Evolutionary conservation across 2,113 vertebrate species (phyloP), one percentile per base, ranked within the genome.

Genomic region (Pluvialis apricaria): DNA sequence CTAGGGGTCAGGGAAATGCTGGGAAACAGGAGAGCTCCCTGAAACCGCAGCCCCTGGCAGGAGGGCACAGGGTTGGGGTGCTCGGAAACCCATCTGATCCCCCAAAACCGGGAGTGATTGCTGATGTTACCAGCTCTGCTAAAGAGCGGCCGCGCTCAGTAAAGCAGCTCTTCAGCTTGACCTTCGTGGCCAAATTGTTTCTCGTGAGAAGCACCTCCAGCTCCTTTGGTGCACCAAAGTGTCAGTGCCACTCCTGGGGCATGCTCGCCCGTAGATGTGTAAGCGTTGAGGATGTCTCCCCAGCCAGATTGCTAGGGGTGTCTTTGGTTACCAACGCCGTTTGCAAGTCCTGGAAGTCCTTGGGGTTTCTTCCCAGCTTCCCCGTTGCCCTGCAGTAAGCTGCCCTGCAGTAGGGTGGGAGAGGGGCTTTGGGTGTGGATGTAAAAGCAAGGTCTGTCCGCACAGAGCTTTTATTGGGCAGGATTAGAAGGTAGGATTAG

Each of bases 1-100:
- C 97, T 95, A 97, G 97, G 80, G 94, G 97, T 97, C 97, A 97
- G 95, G 91, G 49, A 92, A 93, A 92, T 4, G 77, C 95, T 95
- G 90, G 47, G 58, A 71, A 96, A 92, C 0, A 2, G 24, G 45
- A 68, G 34, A 40, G 49, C 25, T 49, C 45, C 42, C 15, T 34
- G 42, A 34, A 76, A 71, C 11, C 0, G 0, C 69, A 32, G 44
- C 19, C 12, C 28, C 29, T 44, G 47, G 25, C 29, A 5, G 66
- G 57, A 72, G 36, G 22, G 38, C 18, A 1, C 8, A 16, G n/a
- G 13, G 11, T 6, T 62, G n/a, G 38, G 19, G 52, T n/a, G 60
- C 17, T 49, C 19, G 5, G 40, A 28, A 64, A 45, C 38, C 3
- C 0, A 44, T 45, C 45, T 45, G 45, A 45, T 45, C 18, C 45